These are phyloP conservation scores for Eilema caniola DNA, from an alignment of 2,888 invertebrate species.

Conservation along the genomic window DNA sequence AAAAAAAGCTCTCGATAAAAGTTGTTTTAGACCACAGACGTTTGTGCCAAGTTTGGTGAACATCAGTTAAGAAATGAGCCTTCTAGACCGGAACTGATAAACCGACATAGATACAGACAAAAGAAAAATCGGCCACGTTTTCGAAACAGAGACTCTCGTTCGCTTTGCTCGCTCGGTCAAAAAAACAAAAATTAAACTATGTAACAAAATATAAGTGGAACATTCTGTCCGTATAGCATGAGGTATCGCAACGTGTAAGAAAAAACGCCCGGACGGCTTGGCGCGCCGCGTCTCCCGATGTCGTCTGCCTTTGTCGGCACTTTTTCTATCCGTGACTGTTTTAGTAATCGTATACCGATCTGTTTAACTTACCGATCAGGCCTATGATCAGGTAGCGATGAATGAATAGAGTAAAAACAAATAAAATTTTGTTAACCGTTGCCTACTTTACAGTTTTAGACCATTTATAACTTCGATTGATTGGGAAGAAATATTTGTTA, in stretches of 20 bases:
- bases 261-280: conserved; percentile 71
- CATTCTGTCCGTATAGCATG: conserved; percentile 47
- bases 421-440: conserved; percentile 54
- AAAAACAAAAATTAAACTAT: too few relatives aligned
- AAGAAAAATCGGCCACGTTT: too few relatives aligned
- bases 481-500: too few relatives aligned
- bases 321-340: conserved; percentile 81
- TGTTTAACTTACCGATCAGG: conserved; percentile 67
- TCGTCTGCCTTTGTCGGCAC: conserved; percentile 80
- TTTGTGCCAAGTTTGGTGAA: too few relatives aligned
- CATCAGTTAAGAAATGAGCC: too few relatives aligned
- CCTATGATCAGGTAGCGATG: conserved; percentile 78
- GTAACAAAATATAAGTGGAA: conserved; percentile 15
- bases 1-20: too few relatives aligned
- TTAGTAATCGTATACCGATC: conserved; percentile 82
- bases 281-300: conserved; percentile 62
- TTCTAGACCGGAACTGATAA: too few relatives aligned
- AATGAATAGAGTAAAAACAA: conserved; percentile 55
- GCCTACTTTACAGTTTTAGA: background rate
- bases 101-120: too few relatives aligned
- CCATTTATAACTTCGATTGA: too few relatives aligned
- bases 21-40: too few relatives aligned
- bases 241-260: conserved; percentile 51
- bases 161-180: too few relatives aligned
- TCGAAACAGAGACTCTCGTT: too few relatives aligned